Conservation (phyloP, 2,797 vertebrate genomes). For the Podargus strigoides region DNA sequence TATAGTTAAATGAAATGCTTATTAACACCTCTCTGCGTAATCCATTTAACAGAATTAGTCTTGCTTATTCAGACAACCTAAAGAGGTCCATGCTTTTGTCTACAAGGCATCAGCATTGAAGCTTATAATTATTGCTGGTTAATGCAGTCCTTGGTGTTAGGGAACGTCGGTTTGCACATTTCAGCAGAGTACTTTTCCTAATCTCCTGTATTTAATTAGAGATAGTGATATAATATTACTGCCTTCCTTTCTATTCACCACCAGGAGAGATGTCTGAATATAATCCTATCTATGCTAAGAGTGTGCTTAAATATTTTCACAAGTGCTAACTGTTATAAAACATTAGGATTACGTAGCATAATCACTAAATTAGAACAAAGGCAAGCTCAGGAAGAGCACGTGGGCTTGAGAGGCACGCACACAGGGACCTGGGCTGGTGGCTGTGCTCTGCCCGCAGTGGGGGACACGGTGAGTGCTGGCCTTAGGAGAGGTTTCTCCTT, state of each 20-base stretch:
- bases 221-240: conserved; percentile 42
- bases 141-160: conserved; percentile 17
- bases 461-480: fast-evolving
- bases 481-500: neutral
- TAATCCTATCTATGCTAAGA: conserved; percentile 26
- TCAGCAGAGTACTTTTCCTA: conserved; percentile 12
- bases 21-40: neutral
- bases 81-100: conserved; percentile 38
- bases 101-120: conserved; percentile 21
- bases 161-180: conserved; percentile 3
- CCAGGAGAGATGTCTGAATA: neutral
- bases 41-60: conserved; percentile 49
- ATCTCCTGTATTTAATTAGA: conserved; percentile 60
- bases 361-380: neutral
- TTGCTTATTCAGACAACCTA: conserved; percentile 28
- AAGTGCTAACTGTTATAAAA: neutral
- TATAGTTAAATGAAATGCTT: neutral
- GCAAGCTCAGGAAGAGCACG: neutral
- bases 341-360: neutral
- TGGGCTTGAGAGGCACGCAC: neutral
- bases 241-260: conserved; percentile 23
- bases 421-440: fast-evolving
- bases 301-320: neutral
- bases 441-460: fast-evolving
- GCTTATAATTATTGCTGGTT: conserved; percentile 49